Conservation (phyloP, 2,888 invertebrate genomes). For the Hipparchia semele region DNA sequence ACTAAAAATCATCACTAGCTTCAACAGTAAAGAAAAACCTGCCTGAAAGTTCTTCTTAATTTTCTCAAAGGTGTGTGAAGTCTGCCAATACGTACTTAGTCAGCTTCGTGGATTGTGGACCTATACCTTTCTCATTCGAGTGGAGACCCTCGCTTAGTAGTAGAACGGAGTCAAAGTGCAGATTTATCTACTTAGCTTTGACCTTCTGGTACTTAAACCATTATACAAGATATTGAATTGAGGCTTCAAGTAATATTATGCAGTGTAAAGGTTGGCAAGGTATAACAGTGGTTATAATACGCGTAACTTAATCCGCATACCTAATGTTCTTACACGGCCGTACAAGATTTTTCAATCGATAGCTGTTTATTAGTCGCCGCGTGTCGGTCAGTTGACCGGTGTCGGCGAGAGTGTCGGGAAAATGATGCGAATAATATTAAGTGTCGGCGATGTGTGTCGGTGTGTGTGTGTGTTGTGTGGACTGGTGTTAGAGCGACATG, state of each 20-base stretch:
- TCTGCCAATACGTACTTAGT: too few relatives aligned
- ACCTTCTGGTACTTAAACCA: neutral
- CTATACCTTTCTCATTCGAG: too few relatives aligned
- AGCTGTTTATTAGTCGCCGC: constrained; percentile 16
- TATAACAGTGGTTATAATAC: neutral
- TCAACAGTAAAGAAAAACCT: too few relatives aligned
- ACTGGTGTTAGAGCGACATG: constrained; percentile 23
- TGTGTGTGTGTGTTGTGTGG: constrained; percentile 26
- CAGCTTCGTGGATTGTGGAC: too few relatives aligned
- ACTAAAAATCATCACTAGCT: too few relatives aligned
- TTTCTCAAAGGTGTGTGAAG: too few relatives aligned
- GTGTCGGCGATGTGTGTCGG: constrained; percentile 26
- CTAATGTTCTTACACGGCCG: constrained; percentile 19
- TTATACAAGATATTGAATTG: neutral
- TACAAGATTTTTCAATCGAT: constrained; percentile 27
- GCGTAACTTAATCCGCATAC: constrained; percentile 9
- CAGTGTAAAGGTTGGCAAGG: neutral
- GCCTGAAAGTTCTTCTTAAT: too few relatives aligned
- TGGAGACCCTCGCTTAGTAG: too few relatives aligned
- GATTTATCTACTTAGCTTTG: neutral
- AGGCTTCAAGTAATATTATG: constrained; percentile 1
- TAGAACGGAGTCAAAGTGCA: too few relatives aligned
- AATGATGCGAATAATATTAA: constrained; percentile 35
- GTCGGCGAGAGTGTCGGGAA: constrained; percentile 35
- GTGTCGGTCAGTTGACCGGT: constrained; percentile 32